These are phyloP conservation scores for Helicoverpa assulta DNA, from an alignment of 2,888 invertebrate genomes.

Conservation along the genomic window DNA sequence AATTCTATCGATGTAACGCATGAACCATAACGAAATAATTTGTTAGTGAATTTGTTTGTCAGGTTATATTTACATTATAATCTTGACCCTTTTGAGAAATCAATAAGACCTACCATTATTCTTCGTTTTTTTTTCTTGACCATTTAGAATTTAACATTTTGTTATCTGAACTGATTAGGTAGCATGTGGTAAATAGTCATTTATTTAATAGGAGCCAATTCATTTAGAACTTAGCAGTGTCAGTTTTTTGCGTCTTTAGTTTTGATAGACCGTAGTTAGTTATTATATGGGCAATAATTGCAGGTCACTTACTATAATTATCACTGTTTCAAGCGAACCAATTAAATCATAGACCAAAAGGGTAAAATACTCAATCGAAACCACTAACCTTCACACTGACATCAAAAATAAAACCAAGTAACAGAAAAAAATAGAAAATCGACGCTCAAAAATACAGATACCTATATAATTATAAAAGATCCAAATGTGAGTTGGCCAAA, in stretches of 20 bases:
- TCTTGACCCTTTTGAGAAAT: no score
- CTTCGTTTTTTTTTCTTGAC: no score
- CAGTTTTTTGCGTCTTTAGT: constrained; percentile 17
- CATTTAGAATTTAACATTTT: no score
- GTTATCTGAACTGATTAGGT: no score
- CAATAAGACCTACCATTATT: no score
- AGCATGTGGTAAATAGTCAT: no score
- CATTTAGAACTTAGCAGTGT: neutral
- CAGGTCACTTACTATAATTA: constrained; percentile 35
- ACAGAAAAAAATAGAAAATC: constrained; percentile 77
- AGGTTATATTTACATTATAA: no score
- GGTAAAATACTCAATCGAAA: constrained; percentile 77
- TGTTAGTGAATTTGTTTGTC: neutral
- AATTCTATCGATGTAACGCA: neutral
- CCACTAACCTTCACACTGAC: constrained; percentile 72
- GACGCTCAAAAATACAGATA: constrained; percentile 76
- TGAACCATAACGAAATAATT: neutral
- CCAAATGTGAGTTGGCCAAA: constrained; percentile 80
- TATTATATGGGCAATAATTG: constrained; percentile 45
- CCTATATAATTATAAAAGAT: constrained; percentile 87
- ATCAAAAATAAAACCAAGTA: constrained; percentile 78
- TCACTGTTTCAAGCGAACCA: constrained; percentile 70
- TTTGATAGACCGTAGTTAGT: constrained; percentile 9
- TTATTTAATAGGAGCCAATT: neutral
- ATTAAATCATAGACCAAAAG: constrained; percentile 73